Evolutionary conservation across 1,140 invertebrate species (phyloP).

Genomic region (Belonocnema kinseyi): DNA sequence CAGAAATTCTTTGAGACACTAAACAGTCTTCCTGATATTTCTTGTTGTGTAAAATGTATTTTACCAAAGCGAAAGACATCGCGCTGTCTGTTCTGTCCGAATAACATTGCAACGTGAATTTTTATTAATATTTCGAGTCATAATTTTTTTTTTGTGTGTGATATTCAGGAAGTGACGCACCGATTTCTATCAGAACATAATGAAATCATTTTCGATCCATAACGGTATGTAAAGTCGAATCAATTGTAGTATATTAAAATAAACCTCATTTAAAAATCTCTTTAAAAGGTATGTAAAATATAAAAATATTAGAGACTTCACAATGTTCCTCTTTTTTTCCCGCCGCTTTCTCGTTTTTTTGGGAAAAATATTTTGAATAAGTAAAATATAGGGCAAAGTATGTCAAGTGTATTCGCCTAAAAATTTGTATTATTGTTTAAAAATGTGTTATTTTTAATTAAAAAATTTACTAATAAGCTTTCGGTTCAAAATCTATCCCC

Average conservation of each 20-base stretch:
- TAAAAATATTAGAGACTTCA: too few relatives aligned
- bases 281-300: too few relatives aligned
- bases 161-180: not conserved
- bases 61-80: not conserved
- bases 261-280: too few relatives aligned
- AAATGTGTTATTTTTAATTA: too few relatives aligned
- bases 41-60: conserved; percentile 14
- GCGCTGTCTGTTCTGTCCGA: not conserved
- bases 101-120: not conserved
- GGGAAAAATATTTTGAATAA: too few relatives aligned
- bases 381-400: too few relatives aligned
- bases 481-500: too few relatives aligned
- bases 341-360: too few relatives aligned
- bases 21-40: conserved; percentile 8
- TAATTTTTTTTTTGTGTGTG: not conserved
- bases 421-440: too few relatives aligned
- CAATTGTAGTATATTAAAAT: not conserved
- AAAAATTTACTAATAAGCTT: too few relatives aligned
- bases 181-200: not conserved
- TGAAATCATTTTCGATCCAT: not conserved
- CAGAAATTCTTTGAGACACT: conserved; percentile 3
- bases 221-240: not conserved
- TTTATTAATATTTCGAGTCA: not conserved
- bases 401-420: too few relatives aligned
- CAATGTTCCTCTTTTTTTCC: too few relatives aligned